Evolutionary conservation across 2,888 invertebrate species (phyloP).

Genomic region (Nebria brevicollis): DNA sequence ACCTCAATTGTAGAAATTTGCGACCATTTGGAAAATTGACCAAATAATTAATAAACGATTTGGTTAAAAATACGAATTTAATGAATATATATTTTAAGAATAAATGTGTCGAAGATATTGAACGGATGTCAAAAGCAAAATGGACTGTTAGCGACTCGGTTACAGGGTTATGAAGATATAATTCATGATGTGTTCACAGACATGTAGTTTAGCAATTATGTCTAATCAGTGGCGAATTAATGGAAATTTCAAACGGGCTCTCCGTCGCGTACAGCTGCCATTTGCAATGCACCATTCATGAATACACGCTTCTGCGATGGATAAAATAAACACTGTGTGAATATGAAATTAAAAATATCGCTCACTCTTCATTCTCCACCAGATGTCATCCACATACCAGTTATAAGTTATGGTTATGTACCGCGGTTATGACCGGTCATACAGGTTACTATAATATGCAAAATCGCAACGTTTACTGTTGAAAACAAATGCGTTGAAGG

Average conservation of each 20-base stretch:
- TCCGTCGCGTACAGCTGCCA: not conserved
- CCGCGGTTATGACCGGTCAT: not conserved
- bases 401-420: not conserved
- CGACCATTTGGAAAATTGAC: too few relatives aligned
- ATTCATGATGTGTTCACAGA: not conserved
- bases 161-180: not conserved
- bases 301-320: not conserved
- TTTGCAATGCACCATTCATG: not conserved
- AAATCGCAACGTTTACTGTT: too few relatives aligned
- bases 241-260: not conserved
- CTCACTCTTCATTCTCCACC: too few relatives aligned
- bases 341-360: too few relatives aligned
- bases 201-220: not conserved
- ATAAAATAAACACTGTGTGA: too few relatives aligned
- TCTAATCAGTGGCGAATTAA: not conserved
- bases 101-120: too few relatives aligned
- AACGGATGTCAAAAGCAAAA: not conserved
- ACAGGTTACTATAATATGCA: not conserved
- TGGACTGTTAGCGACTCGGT: not conserved
- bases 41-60: too few relatives aligned
- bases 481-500: too few relatives aligned
- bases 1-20: too few relatives aligned
- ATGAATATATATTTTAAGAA: too few relatives aligned
- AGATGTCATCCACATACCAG: not conserved
- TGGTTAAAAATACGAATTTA: too few relatives aligned